phyloP scores from a whole-genome alignment of 2,888 invertebrate species.

The Acleris emargana region DNA sequence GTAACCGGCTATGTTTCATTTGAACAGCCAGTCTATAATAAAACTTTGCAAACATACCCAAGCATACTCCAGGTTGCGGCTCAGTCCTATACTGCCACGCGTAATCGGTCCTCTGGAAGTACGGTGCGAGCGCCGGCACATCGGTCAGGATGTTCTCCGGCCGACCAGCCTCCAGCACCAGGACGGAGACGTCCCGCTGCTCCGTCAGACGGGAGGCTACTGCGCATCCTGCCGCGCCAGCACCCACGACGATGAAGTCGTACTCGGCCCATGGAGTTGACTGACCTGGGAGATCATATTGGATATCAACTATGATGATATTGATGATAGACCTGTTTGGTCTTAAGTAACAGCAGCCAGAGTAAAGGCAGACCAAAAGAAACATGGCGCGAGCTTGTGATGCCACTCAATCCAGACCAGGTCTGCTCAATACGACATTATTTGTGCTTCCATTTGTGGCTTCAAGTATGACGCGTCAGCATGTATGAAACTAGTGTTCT shows the following conservation, averaged over 20 bases:
- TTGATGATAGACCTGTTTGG: background rate
- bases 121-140: constrained; percentile 73
- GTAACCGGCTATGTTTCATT: too few species aligned
- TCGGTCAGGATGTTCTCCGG: constrained; percentile 66
- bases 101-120: constrained; percentile 78
- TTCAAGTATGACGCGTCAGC: too few species aligned
- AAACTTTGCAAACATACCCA: constrained; percentile 50
- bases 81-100: constrained; percentile 87
- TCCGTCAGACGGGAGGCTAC: constrained; percentile 68
- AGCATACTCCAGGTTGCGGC: constrained; percentile 81
- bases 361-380: too few species aligned
- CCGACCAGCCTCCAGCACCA: constrained; percentile 78
- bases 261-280: constrained; percentile 35
- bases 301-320: background rate
- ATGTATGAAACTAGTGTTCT: too few species aligned
- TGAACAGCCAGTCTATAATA: background rate
- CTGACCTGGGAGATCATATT: constrained; percentile 12
- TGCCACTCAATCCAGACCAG: too few species aligned
- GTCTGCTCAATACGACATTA: too few species aligned
- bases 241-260: constrained; percentile 40
- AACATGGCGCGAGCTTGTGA: too few species aligned
- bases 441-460: too few species aligned
- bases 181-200: constrained; percentile 69
- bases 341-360: too few species aligned
- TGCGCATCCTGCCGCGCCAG: constrained; percentile 46